These are phyloP conservation scores for Nesidiocoris tenuis DNA, from an alignment of 2,888 invertebrate genomes.

Conservation along the genomic window DNA sequence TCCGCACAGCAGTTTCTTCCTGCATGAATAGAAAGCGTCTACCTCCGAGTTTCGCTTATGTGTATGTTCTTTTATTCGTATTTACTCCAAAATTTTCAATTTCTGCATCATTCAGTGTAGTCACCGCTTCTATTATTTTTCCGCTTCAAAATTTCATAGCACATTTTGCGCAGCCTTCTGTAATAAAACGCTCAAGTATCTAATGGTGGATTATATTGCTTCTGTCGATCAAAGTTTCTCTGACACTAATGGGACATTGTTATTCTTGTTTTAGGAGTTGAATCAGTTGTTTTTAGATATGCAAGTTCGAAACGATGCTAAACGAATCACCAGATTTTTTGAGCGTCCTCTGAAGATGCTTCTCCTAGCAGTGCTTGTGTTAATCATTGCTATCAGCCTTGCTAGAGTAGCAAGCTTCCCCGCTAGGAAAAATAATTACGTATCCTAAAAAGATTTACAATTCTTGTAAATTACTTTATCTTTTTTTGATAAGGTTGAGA, in stretches of 20 bases:
- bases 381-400: slow-evolving; percentile 45
- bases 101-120: neutral
- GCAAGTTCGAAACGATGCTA: slow-evolving; percentile 48
- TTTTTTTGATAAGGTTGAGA: too few species aligned
- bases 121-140: neutral
- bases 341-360: slow-evolving; percentile 46
- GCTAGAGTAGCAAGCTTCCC: too few species aligned
- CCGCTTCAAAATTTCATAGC: neutral
- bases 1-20: too few species aligned
- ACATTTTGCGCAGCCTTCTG: neutral
- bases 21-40: neutral
- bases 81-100: too few species aligned
- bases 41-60: too few species aligned
- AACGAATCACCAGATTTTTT: slow-evolving; percentile 48
- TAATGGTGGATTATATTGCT: neutral
- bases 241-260: neutral
- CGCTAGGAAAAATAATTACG: too few species aligned
- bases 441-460: too few species aligned
- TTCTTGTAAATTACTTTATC: too few species aligned
- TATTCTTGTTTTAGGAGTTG: slow-evolving; percentile 47
- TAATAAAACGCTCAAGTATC: too few species aligned
- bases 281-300: slow-evolving; percentile 48
- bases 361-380: slow-evolving; percentile 43
- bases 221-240: neutral
- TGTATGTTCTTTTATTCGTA: too few species aligned